These are phyloP conservation scores for Eilema caniola DNA, from an alignment of 2,888 invertebrate species.

Conservation along the genomic window DNA sequence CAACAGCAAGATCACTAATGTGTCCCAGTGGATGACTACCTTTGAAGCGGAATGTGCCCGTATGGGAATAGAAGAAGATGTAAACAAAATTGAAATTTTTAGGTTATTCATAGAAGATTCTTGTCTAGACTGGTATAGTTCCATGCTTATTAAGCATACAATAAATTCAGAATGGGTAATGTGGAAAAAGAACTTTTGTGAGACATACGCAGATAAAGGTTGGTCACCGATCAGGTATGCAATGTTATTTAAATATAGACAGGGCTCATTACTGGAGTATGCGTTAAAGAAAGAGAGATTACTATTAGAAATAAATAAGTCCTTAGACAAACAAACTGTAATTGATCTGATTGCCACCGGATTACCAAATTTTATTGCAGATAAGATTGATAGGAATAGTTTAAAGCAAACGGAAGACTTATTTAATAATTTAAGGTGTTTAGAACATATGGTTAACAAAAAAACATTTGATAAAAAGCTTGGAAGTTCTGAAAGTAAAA, in stretches of 20 bases:
- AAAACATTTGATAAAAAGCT: constrained; percentile 7
- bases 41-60: too few species aligned
- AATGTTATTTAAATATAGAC: constrained; percentile 37
- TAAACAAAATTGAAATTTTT: neutral
- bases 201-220: constrained; percentile 41
- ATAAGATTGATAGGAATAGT: constrained; percentile 29
- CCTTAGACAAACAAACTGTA: constrained; percentile 26
- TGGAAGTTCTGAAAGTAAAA: constrained; percentile 10
- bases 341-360: constrained; percentile 6
- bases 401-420: constrained; percentile 30
- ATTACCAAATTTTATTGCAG: constrained; percentile 28
- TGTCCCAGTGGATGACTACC: too few species aligned
- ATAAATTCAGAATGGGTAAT: constrained; percentile 33
- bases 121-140: constrained; percentile 33
- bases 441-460: constrained; percentile 26
- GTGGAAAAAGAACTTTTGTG: constrained; percentile 38
- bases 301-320: constrained; percentile 26
- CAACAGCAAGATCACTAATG: too few species aligned
- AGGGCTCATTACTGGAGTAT: constrained; percentile 25
- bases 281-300: constrained; percentile 33
- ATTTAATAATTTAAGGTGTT: constrained; percentile 27
- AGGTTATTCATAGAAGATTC: constrained; percentile 25
- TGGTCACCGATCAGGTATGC: constrained; percentile 44
- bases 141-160: constrained; percentile 33
- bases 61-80: neutral